A percentile compares a stretch with the other conserved stretches of the same genome.
These are phyloP conservation scores for Muraenolepis orangiensis DNA, from an alignment of 2,797 vertebrate genomes.

Conservation along the genomic window DNA sequence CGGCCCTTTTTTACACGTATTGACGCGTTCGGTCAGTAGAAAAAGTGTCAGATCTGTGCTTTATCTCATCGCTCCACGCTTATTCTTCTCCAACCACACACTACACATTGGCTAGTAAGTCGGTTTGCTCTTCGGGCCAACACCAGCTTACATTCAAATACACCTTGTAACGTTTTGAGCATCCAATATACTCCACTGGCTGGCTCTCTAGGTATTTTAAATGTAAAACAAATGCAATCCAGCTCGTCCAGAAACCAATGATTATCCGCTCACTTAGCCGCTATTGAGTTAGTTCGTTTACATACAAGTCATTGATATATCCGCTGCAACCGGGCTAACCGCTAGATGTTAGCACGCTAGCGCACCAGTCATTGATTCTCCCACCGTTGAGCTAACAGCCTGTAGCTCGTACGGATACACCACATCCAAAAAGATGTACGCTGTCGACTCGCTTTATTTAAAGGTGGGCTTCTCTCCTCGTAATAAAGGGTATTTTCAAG, in stretches of 20 bases:
- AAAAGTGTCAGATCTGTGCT: not conserved
- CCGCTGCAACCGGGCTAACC: conserved; percentile 27
- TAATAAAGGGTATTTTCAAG: conserved; percentile 57
- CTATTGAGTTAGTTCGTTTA: not conserved
- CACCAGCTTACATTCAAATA: not conserved
- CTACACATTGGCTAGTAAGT: conserved; percentile 38
- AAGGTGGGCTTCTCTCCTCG: conserved; percentile 56
- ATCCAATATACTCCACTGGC: not conserved
- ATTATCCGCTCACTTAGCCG: conserved; percentile 12
- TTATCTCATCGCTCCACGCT: conserved; percentile 45
- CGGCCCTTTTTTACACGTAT: not conserved
- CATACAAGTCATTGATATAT: conserved; percentile 58
- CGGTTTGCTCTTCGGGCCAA: conserved; percentile 34
- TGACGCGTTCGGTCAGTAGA: not conserved
- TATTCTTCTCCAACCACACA: conserved; percentile 1
- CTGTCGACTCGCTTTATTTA: conserved; percentile 62
- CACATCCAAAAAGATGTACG: conserved; percentile 49
- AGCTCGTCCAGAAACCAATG: too few relatives aligned
- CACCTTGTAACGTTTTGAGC: not conserved
- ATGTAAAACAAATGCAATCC: too few relatives aligned
- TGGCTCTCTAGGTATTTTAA: not conserved
- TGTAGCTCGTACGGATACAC: not conserved
- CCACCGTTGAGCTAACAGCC: conserved; percentile 21
- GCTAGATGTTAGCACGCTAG: not conserved
- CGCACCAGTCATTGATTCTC: conserved; percentile 58